Evolutionary conservation across 2,888 invertebrate species (phyloP).

Genomic region (Cryptocephalus primarius): DNA sequence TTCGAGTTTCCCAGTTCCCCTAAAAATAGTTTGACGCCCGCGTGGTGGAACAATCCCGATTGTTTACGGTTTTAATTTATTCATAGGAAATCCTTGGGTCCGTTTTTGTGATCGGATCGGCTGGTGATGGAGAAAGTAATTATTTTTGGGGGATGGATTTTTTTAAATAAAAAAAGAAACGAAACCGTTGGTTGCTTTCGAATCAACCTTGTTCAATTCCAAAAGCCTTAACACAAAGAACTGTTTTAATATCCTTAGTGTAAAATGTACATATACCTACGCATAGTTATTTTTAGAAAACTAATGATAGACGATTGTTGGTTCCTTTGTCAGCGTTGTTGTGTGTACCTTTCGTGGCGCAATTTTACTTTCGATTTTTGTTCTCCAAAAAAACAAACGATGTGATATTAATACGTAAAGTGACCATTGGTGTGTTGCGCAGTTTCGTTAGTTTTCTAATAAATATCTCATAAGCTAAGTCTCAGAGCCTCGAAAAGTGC

Average conservation of each 20-base stretch:
- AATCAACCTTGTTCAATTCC: slow-evolving; percentile 17
- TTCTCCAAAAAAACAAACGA: slow-evolving; percentile 1
- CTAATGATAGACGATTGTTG: neutral
- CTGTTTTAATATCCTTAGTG: slow-evolving; percentile 11
- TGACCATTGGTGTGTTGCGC: neutral
- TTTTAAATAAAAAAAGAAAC: no score
- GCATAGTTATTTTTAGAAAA: slow-evolving; percentile 1
- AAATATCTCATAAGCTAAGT: slow-evolving; percentile 2
- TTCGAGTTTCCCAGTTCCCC: no score
- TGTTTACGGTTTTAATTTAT: no score
- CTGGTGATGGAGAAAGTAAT: no score
- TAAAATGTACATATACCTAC: neutral
- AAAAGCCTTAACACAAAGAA: slow-evolving; percentile 16
- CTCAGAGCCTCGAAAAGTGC: no score
- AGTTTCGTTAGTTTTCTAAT: slow-evolving; percentile 2
- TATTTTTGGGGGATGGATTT: no score
- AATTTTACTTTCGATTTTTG: neutral
- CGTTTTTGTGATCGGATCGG: no score
- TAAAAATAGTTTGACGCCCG: no score
- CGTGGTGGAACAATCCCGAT: no score
- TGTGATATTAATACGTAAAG: slow-evolving; percentile 12
- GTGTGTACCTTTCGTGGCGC: neutral
- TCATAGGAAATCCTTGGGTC: no score
- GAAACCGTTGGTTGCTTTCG: slow-evolving; percentile 1
- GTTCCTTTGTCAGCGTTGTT: neutral